Conservation (phyloP, 2,113 vertebrate genomes). For the Rhinolophus sinicus region DNA sequence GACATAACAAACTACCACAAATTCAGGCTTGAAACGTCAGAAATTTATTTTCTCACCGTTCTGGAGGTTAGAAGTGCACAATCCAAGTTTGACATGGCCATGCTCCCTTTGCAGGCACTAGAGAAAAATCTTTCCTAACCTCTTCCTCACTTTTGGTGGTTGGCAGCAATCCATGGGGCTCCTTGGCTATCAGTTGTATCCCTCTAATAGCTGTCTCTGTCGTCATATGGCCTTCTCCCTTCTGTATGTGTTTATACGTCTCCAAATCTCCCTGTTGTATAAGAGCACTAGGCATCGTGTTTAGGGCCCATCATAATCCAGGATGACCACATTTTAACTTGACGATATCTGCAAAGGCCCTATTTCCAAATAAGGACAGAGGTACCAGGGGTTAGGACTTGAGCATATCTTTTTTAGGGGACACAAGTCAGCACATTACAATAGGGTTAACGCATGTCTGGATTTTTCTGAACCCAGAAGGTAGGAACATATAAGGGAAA, state of each 20-base stretch:
- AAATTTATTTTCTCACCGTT: not conserved
- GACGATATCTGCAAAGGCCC: not conserved
- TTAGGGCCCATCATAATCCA: not conserved
- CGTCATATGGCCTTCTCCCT: not conserved
- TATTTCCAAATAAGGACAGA: not conserved
- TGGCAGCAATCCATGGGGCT: not conserved
- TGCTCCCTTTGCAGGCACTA: not conserved
- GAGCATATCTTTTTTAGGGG: not conserved
- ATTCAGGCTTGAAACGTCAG: not conserved
- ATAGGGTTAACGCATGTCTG: not conserved
- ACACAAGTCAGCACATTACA: not conserved
- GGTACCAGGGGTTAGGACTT: not conserved
- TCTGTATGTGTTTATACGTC: not conserved
- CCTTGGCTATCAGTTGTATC: not conserved
- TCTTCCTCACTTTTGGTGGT: not conserved
- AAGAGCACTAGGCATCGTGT: not conserved
- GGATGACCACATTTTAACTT: not conserved
- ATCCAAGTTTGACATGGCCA: not conserved
- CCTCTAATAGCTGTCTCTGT: not conserved
- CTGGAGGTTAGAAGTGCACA: not conserved
- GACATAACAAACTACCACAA: not conserved
- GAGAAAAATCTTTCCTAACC: not conserved
- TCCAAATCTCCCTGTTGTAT: not conserved
- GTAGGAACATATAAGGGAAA: not conserved
- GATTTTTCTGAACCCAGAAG: not conserved